A percentile compares a stretch with the other conserved stretches of the same genome.
phyloP scores from a whole-genome alignment of 2,113 vertebrate genomes.

The Pterophyllum scalare region DNA sequence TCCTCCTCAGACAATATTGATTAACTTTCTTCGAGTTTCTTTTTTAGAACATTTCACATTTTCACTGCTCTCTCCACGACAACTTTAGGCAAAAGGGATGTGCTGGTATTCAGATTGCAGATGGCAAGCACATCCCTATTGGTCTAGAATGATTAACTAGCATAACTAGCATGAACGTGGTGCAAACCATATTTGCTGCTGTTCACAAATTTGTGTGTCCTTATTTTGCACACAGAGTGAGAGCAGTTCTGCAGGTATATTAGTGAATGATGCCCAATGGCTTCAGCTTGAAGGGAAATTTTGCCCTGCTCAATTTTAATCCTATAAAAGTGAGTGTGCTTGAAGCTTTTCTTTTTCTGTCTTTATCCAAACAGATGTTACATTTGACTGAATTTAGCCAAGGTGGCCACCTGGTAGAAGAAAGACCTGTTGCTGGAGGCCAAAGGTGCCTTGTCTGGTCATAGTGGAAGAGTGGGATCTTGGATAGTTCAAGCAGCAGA shows the following conservation, averaged over 20 bases:
- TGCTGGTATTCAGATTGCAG: not conserved
- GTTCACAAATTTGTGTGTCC: not conserved
- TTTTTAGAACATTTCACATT: not conserved
- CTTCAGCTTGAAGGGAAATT: not conserved
- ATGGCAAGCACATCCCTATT: not conserved
- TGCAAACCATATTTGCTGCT: not conserved
- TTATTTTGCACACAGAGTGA: not conserved
- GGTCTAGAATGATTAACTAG: not conserved
- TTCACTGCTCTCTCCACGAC: not conserved
- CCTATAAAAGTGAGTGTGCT: not conserved
- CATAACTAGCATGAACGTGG: not conserved
- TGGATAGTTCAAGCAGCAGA: conserved; percentile 38
- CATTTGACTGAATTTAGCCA: conserved; percentile 1
- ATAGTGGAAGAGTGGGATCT: conserved; percentile 31
- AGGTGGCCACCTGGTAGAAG: conserved; percentile 17
- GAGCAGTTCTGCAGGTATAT: not conserved
- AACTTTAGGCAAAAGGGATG: not conserved
- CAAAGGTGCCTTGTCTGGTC: conserved; percentile 22
- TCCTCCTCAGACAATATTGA: not conserved
- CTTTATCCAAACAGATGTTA: conserved; percentile 10
- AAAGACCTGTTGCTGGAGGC: conserved; percentile 34
- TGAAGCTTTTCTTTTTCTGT: conserved; percentile 30
- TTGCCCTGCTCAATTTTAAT: not conserved
- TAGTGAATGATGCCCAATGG: not conserved
- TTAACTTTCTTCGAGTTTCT: not conserved